Evolutionary conservation across 2,797 vertebrate species (phyloP), one percentile per base, ranked within the genome.

Genomic region (Syncerus caffer): DNA sequence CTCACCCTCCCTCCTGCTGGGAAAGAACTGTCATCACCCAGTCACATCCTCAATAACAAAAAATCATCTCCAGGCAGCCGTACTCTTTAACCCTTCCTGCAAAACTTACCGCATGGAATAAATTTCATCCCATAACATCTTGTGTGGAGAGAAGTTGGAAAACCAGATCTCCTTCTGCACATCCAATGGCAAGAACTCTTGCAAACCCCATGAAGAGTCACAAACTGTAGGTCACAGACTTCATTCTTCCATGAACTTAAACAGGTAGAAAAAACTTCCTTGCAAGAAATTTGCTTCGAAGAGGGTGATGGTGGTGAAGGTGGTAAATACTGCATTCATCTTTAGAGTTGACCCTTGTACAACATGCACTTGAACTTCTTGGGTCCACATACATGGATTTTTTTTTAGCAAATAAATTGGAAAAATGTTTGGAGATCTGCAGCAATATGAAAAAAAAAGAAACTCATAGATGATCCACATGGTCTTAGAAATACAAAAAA

Each of bases 141-240:
- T 57, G 78, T 25, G 84, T 78, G 79, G 95, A 95, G 83, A 87
- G 34, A 93, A 84, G 96, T 95, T 91, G 74, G 23, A 31, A 96
- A 53, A 89, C 74, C 79, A 67, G 91, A 97, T 97, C 95, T 98
- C 97, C 97, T 97, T 45, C 92, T 95, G 31, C 47, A 34, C 5
- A 13, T 93, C 88, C 97, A 97, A 47, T 38, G 95, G 93, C 62
- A 89, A 88, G 96, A 97, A 76, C 16, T 38, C 85, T 25, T 0
- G 15, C 83, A 85, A 96, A 29, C 96, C 67, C 55, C 78, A 85
- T 7, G 53, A 96, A 94, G 89, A 84, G 83, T 88, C 95, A 93
- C 19, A 29, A 89, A 95, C 95, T 21, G 15, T 21, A 42, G n/a
- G 89, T 96, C 93, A 79, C 55, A 84, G 95, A 93, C 94, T 96